Conservation (phyloP, 2,113 vertebrate genomes). For the Ginglymostoma cirratum region DNA sequence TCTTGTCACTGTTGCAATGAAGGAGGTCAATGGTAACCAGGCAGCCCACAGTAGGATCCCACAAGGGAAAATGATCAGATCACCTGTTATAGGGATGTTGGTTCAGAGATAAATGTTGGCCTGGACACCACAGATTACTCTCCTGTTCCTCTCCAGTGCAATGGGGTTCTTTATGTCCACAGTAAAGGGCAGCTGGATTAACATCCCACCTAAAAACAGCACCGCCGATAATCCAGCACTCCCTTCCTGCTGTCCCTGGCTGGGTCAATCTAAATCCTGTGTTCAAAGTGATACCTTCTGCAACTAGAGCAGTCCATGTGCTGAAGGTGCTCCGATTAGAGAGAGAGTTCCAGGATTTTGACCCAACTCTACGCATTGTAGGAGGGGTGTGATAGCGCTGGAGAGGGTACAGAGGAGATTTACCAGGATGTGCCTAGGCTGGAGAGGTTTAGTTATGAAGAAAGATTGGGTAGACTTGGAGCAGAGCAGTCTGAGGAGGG, state of each 20-base stretch:
- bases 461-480: too few relatives aligned
- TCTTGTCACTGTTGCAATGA: background rate
- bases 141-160: background rate
- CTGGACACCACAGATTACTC: background rate
- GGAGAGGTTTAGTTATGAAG: too few relatives aligned
- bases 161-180: background rate
- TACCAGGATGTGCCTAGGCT: too few relatives aligned
- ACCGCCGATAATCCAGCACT: background rate
- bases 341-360: background rate
- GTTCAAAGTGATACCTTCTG: background rate
- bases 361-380: background rate
- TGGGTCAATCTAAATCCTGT: background rate
- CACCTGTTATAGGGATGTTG: background rate
- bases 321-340: background rate
- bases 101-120: background rate
- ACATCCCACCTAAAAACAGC: background rate
- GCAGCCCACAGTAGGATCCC: background rate
- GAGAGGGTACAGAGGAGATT: too few relatives aligned
- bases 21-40: background rate
- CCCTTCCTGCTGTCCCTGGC: background rate
- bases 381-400: too few relatives aligned
- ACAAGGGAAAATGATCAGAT: background rate
- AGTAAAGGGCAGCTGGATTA: background rate
- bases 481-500: too few relatives aligned
- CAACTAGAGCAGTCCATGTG: background rate